Percentiles rank a stretch among this genome's conserved stretches.
These are phyloP conservation scores for Amblyjoppa proteus DNA, from an alignment of 2,888 invertebrate species.

Conservation along the genomic window DNA sequence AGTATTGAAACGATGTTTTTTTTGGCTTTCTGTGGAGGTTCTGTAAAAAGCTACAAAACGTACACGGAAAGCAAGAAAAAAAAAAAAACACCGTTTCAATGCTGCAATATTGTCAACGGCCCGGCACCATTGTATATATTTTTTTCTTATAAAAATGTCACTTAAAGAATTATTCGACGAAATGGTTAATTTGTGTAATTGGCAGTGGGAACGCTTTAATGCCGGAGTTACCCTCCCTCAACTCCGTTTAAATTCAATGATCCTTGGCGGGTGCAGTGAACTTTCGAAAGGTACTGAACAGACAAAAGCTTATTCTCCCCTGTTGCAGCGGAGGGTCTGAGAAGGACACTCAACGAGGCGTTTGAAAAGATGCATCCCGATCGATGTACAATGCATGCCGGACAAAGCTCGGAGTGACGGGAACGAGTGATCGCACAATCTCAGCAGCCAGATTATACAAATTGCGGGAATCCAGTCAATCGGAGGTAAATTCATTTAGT, in stretches of 20 bases:
- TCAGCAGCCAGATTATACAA: slow-evolving; percentile 17
- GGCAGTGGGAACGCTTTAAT: slow-evolving; percentile 10
- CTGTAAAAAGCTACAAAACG: background rate
- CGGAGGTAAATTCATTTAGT: background rate
- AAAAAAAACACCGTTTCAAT: background rate
- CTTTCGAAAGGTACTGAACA: slow-evolving; percentile 28
- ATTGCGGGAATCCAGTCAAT: slow-evolving; percentile 16
- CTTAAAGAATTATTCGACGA: background rate
- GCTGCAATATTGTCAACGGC: background rate
- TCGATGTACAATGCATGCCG: slow-evolving; percentile 31
- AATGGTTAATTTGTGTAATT: slow-evolving; percentile 7
- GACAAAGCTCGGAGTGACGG: slow-evolving; percentile 13
- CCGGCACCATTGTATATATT: background rate
- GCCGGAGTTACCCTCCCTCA: slow-evolving; percentile 5
- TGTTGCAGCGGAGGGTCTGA: slow-evolving; percentile 12
- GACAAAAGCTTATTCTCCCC: slow-evolving; percentile 50
- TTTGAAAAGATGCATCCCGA: slow-evolving; percentile 46
- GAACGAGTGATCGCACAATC: slow-evolving; percentile 27
- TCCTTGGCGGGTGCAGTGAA: slow-evolving; percentile 48
- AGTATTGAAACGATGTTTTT: background rate
- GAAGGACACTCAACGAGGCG: slow-evolving; percentile 46
- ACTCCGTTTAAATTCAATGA: slow-evolving; percentile 52
- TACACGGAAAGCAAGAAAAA: background rate
- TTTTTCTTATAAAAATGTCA: too few relatives aligned
- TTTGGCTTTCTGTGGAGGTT: background rate